These are phyloP conservation scores for Sepioteuthis lessoniana DNA, from an alignment of 2,888 invertebrate genomes.

Conservation along the genomic window DNA sequence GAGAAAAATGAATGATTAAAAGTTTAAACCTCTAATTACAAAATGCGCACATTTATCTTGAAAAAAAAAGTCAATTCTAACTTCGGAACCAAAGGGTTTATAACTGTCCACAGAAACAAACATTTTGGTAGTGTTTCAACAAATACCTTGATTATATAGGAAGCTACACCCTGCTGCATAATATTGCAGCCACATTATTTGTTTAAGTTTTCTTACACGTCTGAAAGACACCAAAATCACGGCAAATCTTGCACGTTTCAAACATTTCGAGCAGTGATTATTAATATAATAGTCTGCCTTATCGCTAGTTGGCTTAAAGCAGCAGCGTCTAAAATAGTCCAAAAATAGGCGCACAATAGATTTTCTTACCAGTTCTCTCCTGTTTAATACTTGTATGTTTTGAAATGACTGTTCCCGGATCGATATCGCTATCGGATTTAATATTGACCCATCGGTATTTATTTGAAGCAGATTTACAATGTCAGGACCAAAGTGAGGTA, in stretches of 20 bases:
- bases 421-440: background rate
- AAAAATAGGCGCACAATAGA: background rate
- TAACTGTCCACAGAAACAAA: background rate
- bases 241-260: background rate
- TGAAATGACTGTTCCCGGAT: background rate
- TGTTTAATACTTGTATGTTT: background rate
- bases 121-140: background rate
- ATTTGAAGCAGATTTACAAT: constrained; percentile 23
- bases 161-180: background rate
- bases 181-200: background rate
- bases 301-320: background rate
- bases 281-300: background rate
- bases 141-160: background rate
- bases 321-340: background rate
- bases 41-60: too few relatives aligned
- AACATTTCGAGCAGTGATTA: background rate
- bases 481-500: background rate
- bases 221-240: background rate
- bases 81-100: background rate
- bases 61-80: too few relatives aligned
- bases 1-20: too few relatives aligned
- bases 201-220: background rate
- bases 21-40: too few relatives aligned
- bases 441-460: constrained; percentile 21
- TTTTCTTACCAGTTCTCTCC: background rate